Evolutionary conservation across 2,888 invertebrate genomes (phyloP).

Genomic region (Galerucella pusilla): DNA sequence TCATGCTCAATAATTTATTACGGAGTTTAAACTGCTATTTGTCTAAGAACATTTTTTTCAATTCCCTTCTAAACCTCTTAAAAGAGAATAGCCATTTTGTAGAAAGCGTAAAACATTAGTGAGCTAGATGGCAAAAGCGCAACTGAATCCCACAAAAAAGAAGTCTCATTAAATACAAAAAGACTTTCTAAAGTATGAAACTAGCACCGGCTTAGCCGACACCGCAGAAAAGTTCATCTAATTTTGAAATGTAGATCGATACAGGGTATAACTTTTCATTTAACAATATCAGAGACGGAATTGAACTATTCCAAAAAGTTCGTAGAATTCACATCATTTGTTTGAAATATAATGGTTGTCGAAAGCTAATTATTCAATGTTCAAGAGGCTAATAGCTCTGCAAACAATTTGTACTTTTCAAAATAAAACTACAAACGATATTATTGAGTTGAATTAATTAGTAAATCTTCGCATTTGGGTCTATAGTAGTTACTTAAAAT

Average conservation of each 20-base stretch:
- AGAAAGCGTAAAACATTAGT: constrained; percentile 9
- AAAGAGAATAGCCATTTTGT: constrained; percentile 13
- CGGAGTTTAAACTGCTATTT: background rate
- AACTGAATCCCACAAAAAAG: constrained; percentile 24
- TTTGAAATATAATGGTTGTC: no score
- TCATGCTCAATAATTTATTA: no score
- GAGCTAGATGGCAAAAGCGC: background rate
- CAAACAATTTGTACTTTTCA: no score
- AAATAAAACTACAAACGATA: no score
- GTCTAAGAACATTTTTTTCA: background rate
- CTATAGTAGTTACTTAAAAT: no score
- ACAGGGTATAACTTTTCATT: constrained; percentile 39
- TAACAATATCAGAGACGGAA: constrained; percentile 28
- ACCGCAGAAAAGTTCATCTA: constrained; percentile 40
- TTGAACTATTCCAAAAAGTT: background rate
- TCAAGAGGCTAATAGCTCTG: no score
- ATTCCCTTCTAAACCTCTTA: background rate
- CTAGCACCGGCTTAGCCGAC: constrained; percentile 30
- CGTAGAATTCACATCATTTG: background rate
- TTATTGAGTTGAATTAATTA: no score
- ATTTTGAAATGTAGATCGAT: constrained; percentile 34
- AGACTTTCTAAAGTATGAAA: constrained; percentile 30
- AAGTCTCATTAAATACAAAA: constrained; percentile 33
- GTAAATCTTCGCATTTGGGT: no score
- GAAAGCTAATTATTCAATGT: no score